Base-by-base conservation (phyloP, 2,888 invertebrate genomes). In the Lasius platythorax region DNA sequence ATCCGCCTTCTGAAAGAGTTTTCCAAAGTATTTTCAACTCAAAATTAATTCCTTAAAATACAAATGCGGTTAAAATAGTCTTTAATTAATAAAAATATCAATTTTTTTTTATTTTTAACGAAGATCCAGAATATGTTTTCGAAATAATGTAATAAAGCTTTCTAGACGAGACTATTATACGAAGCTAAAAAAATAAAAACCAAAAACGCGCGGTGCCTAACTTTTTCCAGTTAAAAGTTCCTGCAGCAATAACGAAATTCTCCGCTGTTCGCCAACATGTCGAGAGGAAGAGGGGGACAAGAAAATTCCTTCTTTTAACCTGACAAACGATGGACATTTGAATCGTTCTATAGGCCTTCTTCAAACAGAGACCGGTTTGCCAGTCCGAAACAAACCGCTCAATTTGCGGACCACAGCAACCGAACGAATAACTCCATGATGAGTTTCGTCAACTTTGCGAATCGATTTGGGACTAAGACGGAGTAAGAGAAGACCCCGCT, bases 351-450 rank as follows among this genome's bases (percentile, higher is more conserved):
- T 53, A 81, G 84, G 74, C 83, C 87, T 87, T 83, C 76, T 53
- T 53, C 8, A 8, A 53, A 53, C 53, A 72, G 67, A 43, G 30
- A n/a, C 30, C 70, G 67, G 33, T 64, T 87, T 64, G 66, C 40
- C 83, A 85, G 83, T 73, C 70, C 87, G 89, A 92, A 93, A 94
- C 93, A 94, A 93, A 94, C 93, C 93, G 92, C 91, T 94, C 93
- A 93, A 94, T 94, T 94, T 94, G 92, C 85, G 93, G 92, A 91
- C 89, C 89, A 23, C 23, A 87, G 91, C 91, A 90, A 87, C 89
- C 88, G 91, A 93, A 93, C 91, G 92, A 93, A 94, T 92, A 91
- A 91, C 91, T 91, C 85, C 82, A 83, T 85, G 73, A 86, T 87
- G 89, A 91, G 88, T 93, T 92, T 91, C 88, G 88, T 86, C 91